Conservation (phyloP, 2,113 vertebrate genomes). For the Cyanoramphus novaezelandiae region DNA sequence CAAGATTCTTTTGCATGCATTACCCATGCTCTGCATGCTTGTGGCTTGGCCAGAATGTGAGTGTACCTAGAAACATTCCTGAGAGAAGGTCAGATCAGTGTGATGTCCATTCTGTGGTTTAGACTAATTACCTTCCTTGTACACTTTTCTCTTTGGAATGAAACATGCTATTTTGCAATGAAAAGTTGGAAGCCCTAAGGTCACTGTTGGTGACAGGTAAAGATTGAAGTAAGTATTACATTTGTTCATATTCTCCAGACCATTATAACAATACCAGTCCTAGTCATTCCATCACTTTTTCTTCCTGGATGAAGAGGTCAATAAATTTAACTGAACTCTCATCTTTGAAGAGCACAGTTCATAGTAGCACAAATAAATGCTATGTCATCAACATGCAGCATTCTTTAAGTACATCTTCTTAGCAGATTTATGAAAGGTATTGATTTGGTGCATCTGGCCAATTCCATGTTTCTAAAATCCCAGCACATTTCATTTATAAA, state of each 20-base stretch:
- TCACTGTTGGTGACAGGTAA: background rate
- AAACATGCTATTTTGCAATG: background rate
- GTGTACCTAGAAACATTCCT: background rate
- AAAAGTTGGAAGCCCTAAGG: background rate
- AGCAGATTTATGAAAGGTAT: constrained; percentile 32
- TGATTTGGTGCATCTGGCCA: constrained; percentile 39
- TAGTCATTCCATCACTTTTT: background rate
- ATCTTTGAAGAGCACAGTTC: background rate
- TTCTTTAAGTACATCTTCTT: constrained; percentile 8
- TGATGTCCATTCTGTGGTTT: background rate
- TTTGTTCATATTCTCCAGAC: background rate
- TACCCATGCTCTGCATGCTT: background rate
- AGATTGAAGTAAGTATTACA: background rate
- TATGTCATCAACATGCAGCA: constrained; percentile 1
- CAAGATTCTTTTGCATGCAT: background rate
- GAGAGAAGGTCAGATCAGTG: background rate
- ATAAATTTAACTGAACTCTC: constrained; percentile 5
- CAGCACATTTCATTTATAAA: constrained; percentile 36
- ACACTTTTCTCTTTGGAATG: background rate
- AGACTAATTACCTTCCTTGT: background rate
- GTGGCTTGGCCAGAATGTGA: background rate
- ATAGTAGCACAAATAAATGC: constrained; percentile 42
- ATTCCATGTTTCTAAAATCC: constrained; percentile 29
- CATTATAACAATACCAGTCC: background rate
- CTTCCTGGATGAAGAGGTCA: background rate